phyloP scores from a whole-genome alignment of 92 coral and sea anemone genomes.

The Umimayanthus chanpuru region DNA sequence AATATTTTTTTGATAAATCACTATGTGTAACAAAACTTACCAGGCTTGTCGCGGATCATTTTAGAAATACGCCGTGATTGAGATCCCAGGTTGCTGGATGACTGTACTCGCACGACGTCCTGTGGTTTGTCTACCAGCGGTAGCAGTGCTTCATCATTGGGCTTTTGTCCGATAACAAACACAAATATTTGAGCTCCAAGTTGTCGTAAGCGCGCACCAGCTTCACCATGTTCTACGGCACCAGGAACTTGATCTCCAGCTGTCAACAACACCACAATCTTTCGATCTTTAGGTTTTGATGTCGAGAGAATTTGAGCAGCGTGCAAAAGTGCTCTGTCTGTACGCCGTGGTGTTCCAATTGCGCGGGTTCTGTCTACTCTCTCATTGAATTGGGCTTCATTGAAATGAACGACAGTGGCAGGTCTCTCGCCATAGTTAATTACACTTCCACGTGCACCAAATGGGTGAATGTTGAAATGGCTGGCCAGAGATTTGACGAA shows the following conservation, averaged over 20 bases:
- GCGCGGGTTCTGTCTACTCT: slow-evolving; percentile 54
- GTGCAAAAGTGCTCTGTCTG: slow-evolving; percentile 57
- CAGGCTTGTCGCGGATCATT: not conserved
- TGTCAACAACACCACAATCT: slow-evolving; percentile 64
- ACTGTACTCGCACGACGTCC: not conserved
- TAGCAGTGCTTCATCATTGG: slow-evolving; percentile 1
- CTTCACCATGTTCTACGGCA: slow-evolving; percentile 38
- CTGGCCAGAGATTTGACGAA: slow-evolving; percentile 67
- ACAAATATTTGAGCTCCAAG: slow-evolving; percentile 69
- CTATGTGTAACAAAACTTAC: not conserved
- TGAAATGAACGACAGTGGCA: slow-evolving; percentile 30
- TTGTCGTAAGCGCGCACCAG: slow-evolving; percentile 56
- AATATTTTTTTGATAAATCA: not conserved
- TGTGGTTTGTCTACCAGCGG: not conserved
- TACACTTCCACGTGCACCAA: slow-evolving; percentile 59
- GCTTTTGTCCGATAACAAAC: slow-evolving; percentile 59
- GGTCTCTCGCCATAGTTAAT: slow-evolving; percentile 60
- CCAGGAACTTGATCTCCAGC: slow-evolving; percentile 62
- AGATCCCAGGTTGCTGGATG: not conserved
- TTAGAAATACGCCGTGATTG: slow-evolving; percentile 7
- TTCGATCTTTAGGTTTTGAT: slow-evolving; percentile 52
- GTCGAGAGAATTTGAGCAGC: slow-evolving; percentile 50
- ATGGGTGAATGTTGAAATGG: slow-evolving; percentile 52
- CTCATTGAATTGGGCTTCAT: slow-evolving; percentile 45
- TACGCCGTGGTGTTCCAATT: slow-evolving; percentile 60